Evolutionary conservation across 2,113 vertebrate species (phyloP).

Genomic region (Fulmarus glacialis): DNA sequence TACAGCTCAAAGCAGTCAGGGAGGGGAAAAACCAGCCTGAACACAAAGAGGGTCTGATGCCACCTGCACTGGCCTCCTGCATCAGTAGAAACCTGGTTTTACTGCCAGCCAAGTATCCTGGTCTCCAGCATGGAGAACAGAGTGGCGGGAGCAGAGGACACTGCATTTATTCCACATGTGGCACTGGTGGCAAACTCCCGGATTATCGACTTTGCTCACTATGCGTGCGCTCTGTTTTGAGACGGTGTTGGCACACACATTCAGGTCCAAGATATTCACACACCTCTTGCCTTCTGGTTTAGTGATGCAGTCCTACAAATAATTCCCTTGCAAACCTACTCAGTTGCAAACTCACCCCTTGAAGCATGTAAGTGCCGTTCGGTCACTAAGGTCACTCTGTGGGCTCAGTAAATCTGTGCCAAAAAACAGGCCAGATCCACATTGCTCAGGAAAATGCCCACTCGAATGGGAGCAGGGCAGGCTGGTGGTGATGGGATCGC

Average conservation of each 20-base stretch:
- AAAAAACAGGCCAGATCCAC: not conserved
- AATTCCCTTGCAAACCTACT: not conserved
- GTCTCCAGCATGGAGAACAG: not conserved
- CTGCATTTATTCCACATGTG: not conserved
- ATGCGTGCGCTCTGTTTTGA: not conserved
- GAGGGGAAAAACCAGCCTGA: not conserved
- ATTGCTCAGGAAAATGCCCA: not conserved
- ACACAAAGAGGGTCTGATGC: not conserved
- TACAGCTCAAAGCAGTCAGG: not conserved
- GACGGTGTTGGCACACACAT: accelerated
- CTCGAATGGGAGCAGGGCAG: not conserved
- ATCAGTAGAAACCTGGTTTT: not conserved
- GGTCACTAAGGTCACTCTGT: not conserved
- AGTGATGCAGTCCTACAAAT: not conserved
- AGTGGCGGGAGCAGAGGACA: not conserved
- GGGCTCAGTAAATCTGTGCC: not conserved
- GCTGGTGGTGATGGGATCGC: not conserved
- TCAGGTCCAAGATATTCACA: not conserved
- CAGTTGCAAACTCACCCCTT: not conserved
- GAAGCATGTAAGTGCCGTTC: not conserved
- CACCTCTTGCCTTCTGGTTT: not conserved
- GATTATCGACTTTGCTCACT: not conserved
- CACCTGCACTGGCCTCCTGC: not conserved
- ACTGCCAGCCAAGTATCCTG: not conserved
- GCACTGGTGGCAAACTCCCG: not conserved